Percentiles rank a stretch among this genome's conserved stretches.
phyloP scores from a whole-genome alignment of 2,888 invertebrate genomes.

The Epiblema foenella region DNA sequence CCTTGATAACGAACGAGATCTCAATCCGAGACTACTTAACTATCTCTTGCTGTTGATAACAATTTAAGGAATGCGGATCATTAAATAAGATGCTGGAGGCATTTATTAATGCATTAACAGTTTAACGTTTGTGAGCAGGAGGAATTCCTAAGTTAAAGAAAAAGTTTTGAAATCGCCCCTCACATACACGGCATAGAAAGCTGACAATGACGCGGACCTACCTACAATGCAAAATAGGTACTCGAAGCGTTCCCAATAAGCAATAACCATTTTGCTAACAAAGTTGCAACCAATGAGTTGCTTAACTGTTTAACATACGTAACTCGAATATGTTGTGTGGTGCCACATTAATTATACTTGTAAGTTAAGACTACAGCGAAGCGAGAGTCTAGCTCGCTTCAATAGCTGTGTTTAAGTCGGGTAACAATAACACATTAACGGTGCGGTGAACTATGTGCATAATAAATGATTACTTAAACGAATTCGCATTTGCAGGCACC shows the following conservation, averaged over 20 bases:
- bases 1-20: slow-evolving; percentile 59
- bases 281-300: slow-evolving; percentile 38
- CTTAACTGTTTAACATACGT: slow-evolving; percentile 42
- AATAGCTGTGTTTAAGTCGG: slow-evolving; percentile 33
- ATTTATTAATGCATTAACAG: slow-evolving; percentile 29
- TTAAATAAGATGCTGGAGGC: slow-evolving; percentile 27
- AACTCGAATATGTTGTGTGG: slow-evolving; percentile 39
- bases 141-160: slow-evolving; percentile 32
- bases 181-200: slow-evolving; percentile 36
- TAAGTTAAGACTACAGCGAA: slow-evolving; percentile 37
- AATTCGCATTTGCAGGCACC: slow-evolving; percentile 39
- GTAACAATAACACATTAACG: slow-evolving; percentile 43
- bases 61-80: slow-evolving; percentile 36
- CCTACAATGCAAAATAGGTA: slow-evolving; percentile 39
- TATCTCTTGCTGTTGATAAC: slow-evolving; percentile 46
- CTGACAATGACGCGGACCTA: slow-evolving; percentile 34
- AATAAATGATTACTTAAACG: slow-evolving; percentile 41
- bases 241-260: slow-evolving; percentile 37
- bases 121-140: slow-evolving; percentile 21
- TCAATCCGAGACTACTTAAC: slow-evolving; percentile 53
- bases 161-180: slow-evolving; percentile 36
- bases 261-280: slow-evolving; percentile 38
- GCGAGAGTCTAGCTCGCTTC: slow-evolving; percentile 28
- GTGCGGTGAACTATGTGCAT: slow-evolving; percentile 39
- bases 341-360: slow-evolving; percentile 44